These are phyloP conservation scores for Tetramorium simillimum DNA, from an alignment of 1,140 invertebrate species.

Conservation along the genomic window DNA sequence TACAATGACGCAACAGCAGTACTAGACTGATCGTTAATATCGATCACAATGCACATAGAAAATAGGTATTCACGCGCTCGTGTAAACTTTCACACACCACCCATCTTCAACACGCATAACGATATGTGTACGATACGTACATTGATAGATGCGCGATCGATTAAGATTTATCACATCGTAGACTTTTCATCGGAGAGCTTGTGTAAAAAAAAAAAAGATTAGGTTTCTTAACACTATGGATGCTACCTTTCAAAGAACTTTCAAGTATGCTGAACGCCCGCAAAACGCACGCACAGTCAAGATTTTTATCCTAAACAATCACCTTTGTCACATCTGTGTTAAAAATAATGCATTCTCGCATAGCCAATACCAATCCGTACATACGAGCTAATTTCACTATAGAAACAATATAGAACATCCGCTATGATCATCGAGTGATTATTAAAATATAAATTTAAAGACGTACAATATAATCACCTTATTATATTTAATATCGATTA, in stretches of 20 bases:
- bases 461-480: conserved; percentile 53
- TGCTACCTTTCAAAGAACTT: conserved; percentile 40
- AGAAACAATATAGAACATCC: conserved; percentile 6
- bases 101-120: background rate
- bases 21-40: conserved; percentile 55
- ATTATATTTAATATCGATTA: conserved; percentile 32
- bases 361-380: background rate
- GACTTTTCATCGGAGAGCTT: conserved; percentile 62
- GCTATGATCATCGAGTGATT: conserved; percentile 67
- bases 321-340: conserved; percentile 5
- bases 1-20: conserved; percentile 64
- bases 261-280: background rate
- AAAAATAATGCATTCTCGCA: conserved; percentile 21
- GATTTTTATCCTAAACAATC: conserved; percentile 2
- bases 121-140: conserved; percentile 23
- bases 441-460: conserved; percentile 75
- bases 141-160: conserved; percentile 60
- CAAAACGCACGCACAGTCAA: background rate
- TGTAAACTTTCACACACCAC: background rate
- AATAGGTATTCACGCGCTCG: conserved; percentile 23
- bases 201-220: conserved; percentile 27
- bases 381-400: background rate
- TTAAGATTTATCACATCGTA: conserved; percentile 71
- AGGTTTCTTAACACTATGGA: conserved; percentile 18
- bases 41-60: conserved; percentile 55